Evolutionary conservation across 2,797 vertebrate genomes (phyloP).

Genomic region (Lepilemur ruficaudatus): DNA sequence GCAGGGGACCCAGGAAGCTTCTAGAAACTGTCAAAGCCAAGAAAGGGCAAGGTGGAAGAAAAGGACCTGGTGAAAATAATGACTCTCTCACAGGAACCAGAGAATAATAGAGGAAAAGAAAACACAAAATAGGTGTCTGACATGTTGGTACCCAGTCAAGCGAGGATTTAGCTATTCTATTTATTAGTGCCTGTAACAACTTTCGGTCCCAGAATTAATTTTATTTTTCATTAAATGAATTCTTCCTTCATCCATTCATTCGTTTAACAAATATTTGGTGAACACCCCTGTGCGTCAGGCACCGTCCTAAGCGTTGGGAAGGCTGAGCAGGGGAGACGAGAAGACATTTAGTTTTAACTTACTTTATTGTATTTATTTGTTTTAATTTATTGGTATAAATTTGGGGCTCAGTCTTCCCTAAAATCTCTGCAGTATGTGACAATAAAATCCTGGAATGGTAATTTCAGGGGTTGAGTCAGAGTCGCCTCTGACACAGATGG

Average conservation of each 20-base stretch:
- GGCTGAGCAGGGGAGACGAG: not conserved
- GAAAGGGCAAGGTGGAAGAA: not conserved
- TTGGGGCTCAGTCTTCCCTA: not conserved
- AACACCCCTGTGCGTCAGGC: not conserved
- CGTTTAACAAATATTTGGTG: not conserved
- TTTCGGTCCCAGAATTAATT: not conserved
- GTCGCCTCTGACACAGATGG: not conserved
- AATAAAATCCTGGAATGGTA: not conserved
- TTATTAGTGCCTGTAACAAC: not conserved
- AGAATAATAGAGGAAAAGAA: not conserved
- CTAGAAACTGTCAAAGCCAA: not conserved
- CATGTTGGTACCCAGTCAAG: not conserved
- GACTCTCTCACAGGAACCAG: not conserved
- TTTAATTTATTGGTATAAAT: not conserved
- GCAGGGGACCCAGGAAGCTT: not conserved
- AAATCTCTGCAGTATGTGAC: not conserved
- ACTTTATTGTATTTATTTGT: not conserved
- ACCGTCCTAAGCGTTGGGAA: not conserved
- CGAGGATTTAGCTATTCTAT: not conserved
- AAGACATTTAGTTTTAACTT: not conserved
- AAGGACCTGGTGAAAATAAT: not conserved
- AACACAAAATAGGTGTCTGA: not conserved
- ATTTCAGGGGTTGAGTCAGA: not conserved
- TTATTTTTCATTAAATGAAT: not conserved
- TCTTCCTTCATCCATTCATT: not conserved